These are phyloP conservation scores for Rissa tridactyla DNA, from an alignment of 2,113 vertebrate species.

Conservation along the genomic window DNA sequence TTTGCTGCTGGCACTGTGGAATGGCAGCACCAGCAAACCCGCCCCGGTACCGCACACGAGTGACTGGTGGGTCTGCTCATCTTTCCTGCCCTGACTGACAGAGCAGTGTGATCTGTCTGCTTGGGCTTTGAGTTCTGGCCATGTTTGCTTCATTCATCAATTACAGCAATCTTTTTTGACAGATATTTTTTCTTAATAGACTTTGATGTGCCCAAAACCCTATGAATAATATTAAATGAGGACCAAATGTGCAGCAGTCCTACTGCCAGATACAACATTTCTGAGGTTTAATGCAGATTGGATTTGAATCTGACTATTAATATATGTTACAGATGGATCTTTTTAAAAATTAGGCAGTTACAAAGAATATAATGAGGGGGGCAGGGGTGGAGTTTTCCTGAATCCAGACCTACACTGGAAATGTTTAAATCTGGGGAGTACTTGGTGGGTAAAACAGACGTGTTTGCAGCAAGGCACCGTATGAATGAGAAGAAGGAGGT, in stretches of 20 bases:
- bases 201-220: constrained; percentile 30
- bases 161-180: constrained; percentile 8
- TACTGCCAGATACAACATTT: constrained; percentile 53
- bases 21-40: rapidly evolving
- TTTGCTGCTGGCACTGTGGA: neutral
- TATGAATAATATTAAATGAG: constrained; percentile 19
- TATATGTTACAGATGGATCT: constrained; percentile 15
- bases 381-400: neutral
- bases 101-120: neutral
- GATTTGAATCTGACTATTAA: constrained; percentile 49
- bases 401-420: neutral
- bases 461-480: neutral
- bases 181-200: constrained; percentile 21
- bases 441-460: neutral
- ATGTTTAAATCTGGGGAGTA: neutral
- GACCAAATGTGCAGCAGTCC: constrained; percentile 49
- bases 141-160: constrained; percentile 19
- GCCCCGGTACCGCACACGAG: rapidly evolving
- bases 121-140: neutral
- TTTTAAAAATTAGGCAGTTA: constrained; percentile 37
- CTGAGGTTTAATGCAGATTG: constrained; percentile 55
- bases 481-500: neutral
- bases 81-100: neutral
- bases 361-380: neutral
- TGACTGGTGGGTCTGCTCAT: rapidly evolving